These are phyloP conservation scores for Papilio protenor DNA, from an alignment of 2,888 invertebrate species.

Conservation along the genomic window DNA sequence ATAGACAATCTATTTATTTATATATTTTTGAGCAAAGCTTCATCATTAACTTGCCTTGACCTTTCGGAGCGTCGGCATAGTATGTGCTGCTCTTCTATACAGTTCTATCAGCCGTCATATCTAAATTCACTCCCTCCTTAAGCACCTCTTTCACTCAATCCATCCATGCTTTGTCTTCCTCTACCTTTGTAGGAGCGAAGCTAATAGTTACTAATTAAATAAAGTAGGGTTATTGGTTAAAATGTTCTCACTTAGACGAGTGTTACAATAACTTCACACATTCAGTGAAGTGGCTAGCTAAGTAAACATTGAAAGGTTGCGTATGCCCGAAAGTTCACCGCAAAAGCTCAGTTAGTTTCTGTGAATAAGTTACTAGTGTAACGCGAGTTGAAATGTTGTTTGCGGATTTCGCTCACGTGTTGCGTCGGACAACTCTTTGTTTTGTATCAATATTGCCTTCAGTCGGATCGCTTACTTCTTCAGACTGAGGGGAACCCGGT, in stretches of 20 bases:
- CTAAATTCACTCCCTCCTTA: no score
- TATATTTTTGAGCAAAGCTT: no score
- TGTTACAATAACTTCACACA: background rate
- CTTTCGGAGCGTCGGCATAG: no score
- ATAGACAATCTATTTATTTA: no score
- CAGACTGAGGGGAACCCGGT: background rate
- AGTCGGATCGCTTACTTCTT: conserved; percentile 25
- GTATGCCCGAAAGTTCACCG: conserved; percentile 19
- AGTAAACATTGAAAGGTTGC: conserved; percentile 9
- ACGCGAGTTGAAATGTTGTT: conserved; percentile 36
- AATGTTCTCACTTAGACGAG: background rate
- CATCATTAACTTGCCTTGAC: background rate
- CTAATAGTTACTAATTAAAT: background rate
- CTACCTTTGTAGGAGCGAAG: background rate
- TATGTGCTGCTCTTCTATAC: no score
- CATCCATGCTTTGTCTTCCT: background rate
- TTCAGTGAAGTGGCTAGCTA: background rate
- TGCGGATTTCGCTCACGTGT: conserved; percentile 39
- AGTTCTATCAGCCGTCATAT: no score
- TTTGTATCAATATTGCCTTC: conserved; percentile 40
- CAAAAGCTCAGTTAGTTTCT: conserved; percentile 16
- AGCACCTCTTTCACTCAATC: no score
- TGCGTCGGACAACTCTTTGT: conserved; percentile 28
- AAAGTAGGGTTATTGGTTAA: background rate
- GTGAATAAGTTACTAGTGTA: conserved; percentile 26